Conservation (phyloP, 2,113 vertebrate species). For the Xyliphius kryptos region DNA sequence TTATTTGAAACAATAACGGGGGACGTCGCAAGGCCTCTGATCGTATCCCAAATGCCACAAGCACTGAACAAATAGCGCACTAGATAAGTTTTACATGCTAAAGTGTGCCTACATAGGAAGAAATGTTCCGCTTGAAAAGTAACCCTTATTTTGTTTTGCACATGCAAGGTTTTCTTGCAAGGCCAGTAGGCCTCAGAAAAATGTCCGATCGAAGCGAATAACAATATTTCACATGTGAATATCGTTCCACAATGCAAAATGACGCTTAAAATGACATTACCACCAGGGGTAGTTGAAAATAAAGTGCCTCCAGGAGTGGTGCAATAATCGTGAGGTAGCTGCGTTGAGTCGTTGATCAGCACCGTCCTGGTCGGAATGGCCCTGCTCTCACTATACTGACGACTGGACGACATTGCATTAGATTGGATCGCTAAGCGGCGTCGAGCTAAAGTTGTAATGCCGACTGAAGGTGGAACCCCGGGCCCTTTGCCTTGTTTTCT, state of each 20-base stretch:
- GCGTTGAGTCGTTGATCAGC: constrained; percentile 90
- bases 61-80: no score
- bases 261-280: no score
- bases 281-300: constrained; percentile 95
- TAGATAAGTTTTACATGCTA: no score
- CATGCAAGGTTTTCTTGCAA: constrained; percentile 39
- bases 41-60: no score
- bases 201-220: no score
- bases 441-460: constrained; percentile 50
- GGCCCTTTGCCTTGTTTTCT: constrained; percentile 56
- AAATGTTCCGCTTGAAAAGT: background rate
- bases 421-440: constrained; percentile 50
- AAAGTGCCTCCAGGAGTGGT: constrained; percentile 96
- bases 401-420: constrained; percentile 74
- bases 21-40: no score
- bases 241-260: no score
- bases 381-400: constrained; percentile 90
- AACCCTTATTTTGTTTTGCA: constrained; percentile 66
- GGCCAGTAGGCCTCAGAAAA: constrained; percentile 53
- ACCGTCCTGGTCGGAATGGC: constrained; percentile 94
- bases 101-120: constrained; percentile 4
- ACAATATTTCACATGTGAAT: no score
- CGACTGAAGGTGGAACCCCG: constrained; percentile 61
- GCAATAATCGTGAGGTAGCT: constrained; percentile 97
- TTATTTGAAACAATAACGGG: no score